Base-by-base conservation (phyloP, 1,140 invertebrate species). In the Oncopeltus fasciatus region DNA sequence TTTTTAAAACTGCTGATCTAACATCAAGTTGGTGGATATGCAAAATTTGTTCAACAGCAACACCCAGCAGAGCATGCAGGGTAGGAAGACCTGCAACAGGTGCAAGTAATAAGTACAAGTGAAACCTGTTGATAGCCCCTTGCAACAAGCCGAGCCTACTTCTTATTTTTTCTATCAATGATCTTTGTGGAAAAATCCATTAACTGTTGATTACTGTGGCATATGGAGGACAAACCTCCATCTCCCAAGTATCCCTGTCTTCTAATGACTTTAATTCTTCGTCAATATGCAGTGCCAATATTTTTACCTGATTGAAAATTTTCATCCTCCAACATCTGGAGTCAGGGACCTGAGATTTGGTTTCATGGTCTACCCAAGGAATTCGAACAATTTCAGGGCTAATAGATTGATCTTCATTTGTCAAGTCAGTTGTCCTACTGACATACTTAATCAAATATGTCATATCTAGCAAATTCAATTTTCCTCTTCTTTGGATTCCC, bases 111-210 rank as follows among this genome's bases (percentile, higher is more conserved):
- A 33, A 31, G 27, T 4, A 14, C 26, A 57, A n/a, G 2, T 29
- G 56, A 57, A 33, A 29, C 11, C n/a, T 57, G 26, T 57, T 57
- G 56, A 20, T 33, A 57, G n/a, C 56, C 56, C 28, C 56, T 57
- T 8, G 56, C 56, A 33, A 57, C 56, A 33, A 57, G 29, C n/a
- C 56, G 26, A 16, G 56, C 56, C 18, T 57, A 31, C 26, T 16
- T 29, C 8, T 29, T 31, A 1, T 2, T 3, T 20, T 12, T 11
- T 9, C 28, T 29, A 57, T 57, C 28, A 1, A n/a, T n/a, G 12
- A 57, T 33, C n/a, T 57, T 57, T 31, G 26, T 12, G 12, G 26
- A 20, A 57, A 57, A 33, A 57, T 12, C 28, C 56, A 57, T 12
- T 12, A 1, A n/a, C 26, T 57, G 28, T 57, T 29, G 2, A 57